Percentiles rank a stretch among this genome's conserved stretches.
phyloP scores from a whole-genome alignment of 2,797 vertebrate genomes.

The Leucoraja ocellata region DNA sequence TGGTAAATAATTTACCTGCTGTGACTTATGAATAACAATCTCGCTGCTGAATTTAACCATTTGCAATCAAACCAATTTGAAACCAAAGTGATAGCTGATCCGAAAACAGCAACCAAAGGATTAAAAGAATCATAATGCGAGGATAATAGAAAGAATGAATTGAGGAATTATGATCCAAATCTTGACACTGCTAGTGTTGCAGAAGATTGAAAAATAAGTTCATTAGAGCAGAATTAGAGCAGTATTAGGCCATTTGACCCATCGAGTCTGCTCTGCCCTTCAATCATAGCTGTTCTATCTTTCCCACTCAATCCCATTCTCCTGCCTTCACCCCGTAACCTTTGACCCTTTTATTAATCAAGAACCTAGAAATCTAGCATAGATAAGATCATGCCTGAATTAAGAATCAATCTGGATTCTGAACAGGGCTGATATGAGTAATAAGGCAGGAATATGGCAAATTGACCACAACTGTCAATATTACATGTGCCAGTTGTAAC shows the following conservation, averaged over 20 bases:
- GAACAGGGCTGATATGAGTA: neutral
- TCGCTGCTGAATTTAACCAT: neutral
- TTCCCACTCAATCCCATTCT: no score
- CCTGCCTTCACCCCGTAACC: no score
- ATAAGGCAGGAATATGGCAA: neutral
- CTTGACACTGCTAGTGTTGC: neutral
- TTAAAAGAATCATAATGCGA: neutral
- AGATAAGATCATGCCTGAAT: neutral
- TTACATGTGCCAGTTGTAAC: neutral
- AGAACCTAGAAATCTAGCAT: neutral
- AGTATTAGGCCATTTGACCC: no score
- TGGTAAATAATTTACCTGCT: conserved; percentile 30
- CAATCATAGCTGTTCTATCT: no score
- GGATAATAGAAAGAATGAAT: neutral
- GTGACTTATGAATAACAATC: conserved; percentile 5
- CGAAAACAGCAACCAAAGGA: neutral
- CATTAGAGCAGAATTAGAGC: no score
- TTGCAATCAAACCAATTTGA: neutral
- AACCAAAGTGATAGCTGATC: neutral
- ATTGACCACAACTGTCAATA: neutral
- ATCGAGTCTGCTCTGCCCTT: no score
- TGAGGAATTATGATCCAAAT: neutral
- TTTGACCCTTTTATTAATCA: no score
- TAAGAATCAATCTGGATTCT: neutral
- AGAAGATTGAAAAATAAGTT: no score